A percentile compares a stretch with the other conserved stretches of the same genome.
Conservation (phyloP, 2,113 vertebrate species). For the Procavia capensis region DNA sequence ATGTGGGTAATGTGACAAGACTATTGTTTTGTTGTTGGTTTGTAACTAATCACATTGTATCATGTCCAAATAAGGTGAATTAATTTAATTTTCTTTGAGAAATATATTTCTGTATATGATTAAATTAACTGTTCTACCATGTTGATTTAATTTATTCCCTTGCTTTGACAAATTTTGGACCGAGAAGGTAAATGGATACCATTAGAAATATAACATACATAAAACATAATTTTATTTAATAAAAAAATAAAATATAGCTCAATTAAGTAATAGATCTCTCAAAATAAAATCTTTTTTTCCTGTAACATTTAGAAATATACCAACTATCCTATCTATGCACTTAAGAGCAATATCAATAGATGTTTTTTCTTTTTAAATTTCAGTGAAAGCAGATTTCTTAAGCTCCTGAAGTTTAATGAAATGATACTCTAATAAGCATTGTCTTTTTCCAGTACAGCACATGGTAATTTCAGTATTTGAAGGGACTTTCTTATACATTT, state of each 20-base stretch:
- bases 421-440: neutral
- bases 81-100: no score
- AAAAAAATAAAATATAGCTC: neutral
- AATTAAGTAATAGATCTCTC: neutral
- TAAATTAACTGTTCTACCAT: neutral
- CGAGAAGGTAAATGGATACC: neutral
- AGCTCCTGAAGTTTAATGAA: neutral
- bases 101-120: neutral
- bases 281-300: neutral
- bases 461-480: neutral
- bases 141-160: neutral
- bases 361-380: neutral
- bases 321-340: neutral
- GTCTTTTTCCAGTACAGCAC: neutral
- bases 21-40: neutral
- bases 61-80: neutral
- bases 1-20: neutral
- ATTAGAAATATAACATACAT: neutral
- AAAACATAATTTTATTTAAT: neutral
- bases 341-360: neutral
- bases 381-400: neutral
- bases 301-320: neutral
- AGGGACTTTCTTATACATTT: neutral
- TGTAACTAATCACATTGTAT: neutral
- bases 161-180: neutral